phyloP scores from a whole-genome alignment of 1,140 invertebrate genomes.

The Drosophila cardini region DNA sequence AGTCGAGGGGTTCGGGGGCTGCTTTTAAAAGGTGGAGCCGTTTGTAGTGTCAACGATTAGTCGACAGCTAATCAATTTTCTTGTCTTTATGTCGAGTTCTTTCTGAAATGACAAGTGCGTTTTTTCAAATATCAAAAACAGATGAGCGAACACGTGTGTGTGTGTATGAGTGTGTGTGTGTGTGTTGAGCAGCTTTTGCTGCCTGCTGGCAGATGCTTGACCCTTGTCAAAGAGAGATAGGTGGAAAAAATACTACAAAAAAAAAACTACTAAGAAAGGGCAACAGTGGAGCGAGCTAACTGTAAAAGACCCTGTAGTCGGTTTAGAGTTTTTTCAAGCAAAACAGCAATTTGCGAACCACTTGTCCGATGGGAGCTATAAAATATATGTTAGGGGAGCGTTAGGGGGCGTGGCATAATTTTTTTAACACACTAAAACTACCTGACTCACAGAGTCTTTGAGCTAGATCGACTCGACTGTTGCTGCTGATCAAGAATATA shows the following conservation, averaged over 20 bases:
- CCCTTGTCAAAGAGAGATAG: constrained; percentile 63
- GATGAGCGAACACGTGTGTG: neutral
- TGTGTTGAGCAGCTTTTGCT: constrained; percentile 28
- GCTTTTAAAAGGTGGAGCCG: constrained; percentile 24
- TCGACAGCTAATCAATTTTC: constrained; percentile 76
- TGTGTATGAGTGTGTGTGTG: neutral
- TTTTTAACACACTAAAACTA: too few species aligned
- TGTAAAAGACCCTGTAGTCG: too few species aligned
- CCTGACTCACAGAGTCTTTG: too few species aligned
- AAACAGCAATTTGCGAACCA: too few species aligned
- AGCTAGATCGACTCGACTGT: too few species aligned
- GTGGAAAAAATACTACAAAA: constrained; percentile 15
- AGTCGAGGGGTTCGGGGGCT: neutral
- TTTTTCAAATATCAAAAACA: constrained; percentile 46
- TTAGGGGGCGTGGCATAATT: too few species aligned
- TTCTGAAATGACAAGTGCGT: constrained; percentile 65
- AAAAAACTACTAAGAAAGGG: neutral
- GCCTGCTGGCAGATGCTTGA: constrained; percentile 61
- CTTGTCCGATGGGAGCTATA: too few species aligned
- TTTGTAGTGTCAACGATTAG: constrained; percentile 74
- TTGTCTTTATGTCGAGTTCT: constrained; percentile 5
- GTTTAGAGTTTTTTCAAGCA: too few species aligned
- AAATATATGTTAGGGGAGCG: too few species aligned
- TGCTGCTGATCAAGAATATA: too few species aligned
- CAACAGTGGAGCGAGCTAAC: neutral